Base-by-base conservation (phyloP, 2,888 invertebrate genomes). In the Koerneria pararmatus region DNA sequence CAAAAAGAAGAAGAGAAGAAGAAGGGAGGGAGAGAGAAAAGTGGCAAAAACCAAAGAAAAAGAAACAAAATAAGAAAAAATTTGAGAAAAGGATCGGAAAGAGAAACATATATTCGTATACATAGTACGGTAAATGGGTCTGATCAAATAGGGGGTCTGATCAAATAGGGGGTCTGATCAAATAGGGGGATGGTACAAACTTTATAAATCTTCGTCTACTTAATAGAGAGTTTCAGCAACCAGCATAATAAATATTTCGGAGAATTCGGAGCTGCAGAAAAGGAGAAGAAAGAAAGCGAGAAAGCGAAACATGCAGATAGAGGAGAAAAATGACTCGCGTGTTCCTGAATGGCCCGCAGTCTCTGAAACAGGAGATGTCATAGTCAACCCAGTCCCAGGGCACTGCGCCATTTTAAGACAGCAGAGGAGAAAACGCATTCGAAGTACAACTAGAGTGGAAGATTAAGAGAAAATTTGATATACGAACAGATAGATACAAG, bases 111-210 rank as follows among this genome's bases (percentile, higher is more conserved):
- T 15, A 15, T 41, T 41, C 11, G 19, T 11, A 11, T 11, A 19
- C 19, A 19, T 15, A 11, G 11, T 11, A 41, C 19, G 46, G 46
- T 41, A 31, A 31, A 60, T 46, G 31, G 41, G 37, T 31, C 24
- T 31, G 29, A 11, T 4, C 24, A 15, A 48, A 24, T 34, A 41
- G 29, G 27, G 11, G 29, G 35, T 31, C 31, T n/a, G 11, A 41
- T 46, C 37, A 46, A 48, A 60, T 60, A 46, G 60, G 60, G 48
- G 34, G 32, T 24, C 11, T 57, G 31, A 27, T 27, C 57, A 57
- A 57, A 57, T n/a, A n/a, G 24, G 37, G 19, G 54, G 34, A n/a
- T 27, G 32, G 57, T 24, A 37, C 34, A 24, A n/a, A 37, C 57
- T 57, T 57, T 37, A n/a, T n/a, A n/a, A n/a, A n/a, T n/a, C n/a